Evolutionary conservation across 2,888 invertebrate species (phyloP), one percentile per base, ranked within the genome.

Genomic region (Himalopsyche kuldschensis): DNA sequence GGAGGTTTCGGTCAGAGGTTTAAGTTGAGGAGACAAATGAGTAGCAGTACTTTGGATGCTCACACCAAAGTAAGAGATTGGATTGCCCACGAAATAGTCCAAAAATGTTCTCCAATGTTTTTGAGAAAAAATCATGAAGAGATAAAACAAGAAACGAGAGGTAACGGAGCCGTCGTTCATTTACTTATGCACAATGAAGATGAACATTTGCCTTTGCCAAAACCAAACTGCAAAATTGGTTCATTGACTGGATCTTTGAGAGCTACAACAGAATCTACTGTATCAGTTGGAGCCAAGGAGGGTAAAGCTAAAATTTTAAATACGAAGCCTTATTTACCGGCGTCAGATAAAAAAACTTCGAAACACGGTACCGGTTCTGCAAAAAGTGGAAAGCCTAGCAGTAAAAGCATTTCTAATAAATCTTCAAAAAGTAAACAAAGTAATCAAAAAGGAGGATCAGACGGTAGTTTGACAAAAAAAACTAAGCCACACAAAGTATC

Each of bases 31-130:
- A 90, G 96, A 30, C 95, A 96, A 89, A 93, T 95, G 88, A 96
- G 96, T 6, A 94, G 93, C 5, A 96, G 96, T 85, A 97, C 97
- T 0, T 94, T 97, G 86, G 97, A 97, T 89, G 95, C 97, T 0
- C 95, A 96, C 88, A 95, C 96, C 17, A 97, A 97, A 92, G 97
- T 97, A 0, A 93, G 95, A 85, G 96, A 97, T 87, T 97, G 97
- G 97, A 97, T 97, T 87, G 94, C 95, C 0, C 95, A 95, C 86
- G 96, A 96, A 89, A 94, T 95, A 47, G 94, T 95, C 87, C 94
- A 95, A 87, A 93, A 94, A 88, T 95, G 94, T 87, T 95, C 95
- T 79, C 95, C 95, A 0, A 93, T 92, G 85, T 93, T 94, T 88
- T 88, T 94, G 20, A 90, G 94, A 86, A 93, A 93, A 87, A 80